These are phyloP conservation scores for Potorous gilbertii DNA, from an alignment of 2,797 vertebrate species.

Conservation along the genomic window DNA sequence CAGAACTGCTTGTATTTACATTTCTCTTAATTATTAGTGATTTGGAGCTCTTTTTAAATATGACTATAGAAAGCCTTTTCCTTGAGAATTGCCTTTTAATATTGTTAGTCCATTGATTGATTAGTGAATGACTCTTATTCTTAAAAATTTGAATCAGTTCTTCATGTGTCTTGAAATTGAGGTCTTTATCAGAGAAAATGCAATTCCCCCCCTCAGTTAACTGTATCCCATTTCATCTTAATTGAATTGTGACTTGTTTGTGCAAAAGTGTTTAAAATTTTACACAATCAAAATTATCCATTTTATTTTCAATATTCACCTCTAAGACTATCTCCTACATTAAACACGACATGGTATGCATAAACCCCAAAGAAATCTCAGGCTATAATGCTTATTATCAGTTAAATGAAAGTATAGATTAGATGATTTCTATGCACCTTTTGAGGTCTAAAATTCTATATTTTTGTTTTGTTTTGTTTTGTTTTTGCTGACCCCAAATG, in stretches of 20 bases:
- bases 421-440: neutral
- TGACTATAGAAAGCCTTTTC: neutral
- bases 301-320: neutral
- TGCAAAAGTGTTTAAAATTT: neutral
- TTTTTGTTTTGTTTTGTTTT: too few species aligned
- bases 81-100: neutral
- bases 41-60: neutral
- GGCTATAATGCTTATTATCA: neutral
- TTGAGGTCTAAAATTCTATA: neutral
- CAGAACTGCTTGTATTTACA: neutral
- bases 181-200: neutral
- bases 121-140: neutral
- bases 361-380: neutral
- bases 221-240: neutral
- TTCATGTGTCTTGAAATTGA: neutral
- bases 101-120: neutral
- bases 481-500: neutral
- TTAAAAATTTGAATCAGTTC: neutral
- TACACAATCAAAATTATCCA: neutral
- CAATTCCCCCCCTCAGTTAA: neutral
- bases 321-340: neutral
- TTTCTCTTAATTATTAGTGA: neutral
- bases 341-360: neutral
- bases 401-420: neutral
- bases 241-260: neutral